Conservation (phyloP, 2,888 invertebrate species). For the Drosophila neotestacea region DNA sequence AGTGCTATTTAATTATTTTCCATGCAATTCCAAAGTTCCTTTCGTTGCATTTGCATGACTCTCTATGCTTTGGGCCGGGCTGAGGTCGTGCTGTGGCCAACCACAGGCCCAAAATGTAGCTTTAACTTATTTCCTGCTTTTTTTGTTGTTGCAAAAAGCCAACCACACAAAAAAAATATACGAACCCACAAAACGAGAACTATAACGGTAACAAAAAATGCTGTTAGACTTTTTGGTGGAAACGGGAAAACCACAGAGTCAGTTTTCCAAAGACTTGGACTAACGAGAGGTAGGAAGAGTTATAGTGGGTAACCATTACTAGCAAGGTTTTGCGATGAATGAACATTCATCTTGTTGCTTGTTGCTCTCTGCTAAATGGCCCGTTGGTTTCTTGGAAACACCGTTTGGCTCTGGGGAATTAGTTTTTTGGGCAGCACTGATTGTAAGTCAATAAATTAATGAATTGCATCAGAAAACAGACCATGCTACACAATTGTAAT, state of each 20-base stretch:
- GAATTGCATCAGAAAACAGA: constrained; percentile 51
- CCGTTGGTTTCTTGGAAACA: constrained; percentile 12
- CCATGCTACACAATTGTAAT: not conserved
- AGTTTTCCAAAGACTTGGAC: constrained; percentile 14
- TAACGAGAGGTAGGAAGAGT: not conserved
- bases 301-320: constrained; percentile 3
- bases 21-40: constrained; percentile 43
- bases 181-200: constrained; percentile 18
- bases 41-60: constrained; percentile 54
- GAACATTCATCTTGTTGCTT: constrained; percentile 53
- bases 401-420: constrained; percentile 44
- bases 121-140: constrained; percentile 50
- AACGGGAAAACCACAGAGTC: constrained; percentile 28
- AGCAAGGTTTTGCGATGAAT: constrained; percentile 51
- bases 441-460: constrained; percentile 74
- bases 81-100: constrained; percentile 21
- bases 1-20: constrained; percentile 65
- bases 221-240: constrained; percentile 22
- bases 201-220: constrained; percentile 22
- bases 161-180: constrained; percentile 42
- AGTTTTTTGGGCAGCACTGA: constrained; percentile 45
- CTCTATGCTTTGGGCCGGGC: constrained; percentile 6
- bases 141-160: constrained; percentile 27
- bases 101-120: constrained; percentile 27
- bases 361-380: constrained; percentile 9